Evolutionary conservation across 2,888 invertebrate genomes (phyloP).

Genomic region (Mythimna loreyi): DNA sequence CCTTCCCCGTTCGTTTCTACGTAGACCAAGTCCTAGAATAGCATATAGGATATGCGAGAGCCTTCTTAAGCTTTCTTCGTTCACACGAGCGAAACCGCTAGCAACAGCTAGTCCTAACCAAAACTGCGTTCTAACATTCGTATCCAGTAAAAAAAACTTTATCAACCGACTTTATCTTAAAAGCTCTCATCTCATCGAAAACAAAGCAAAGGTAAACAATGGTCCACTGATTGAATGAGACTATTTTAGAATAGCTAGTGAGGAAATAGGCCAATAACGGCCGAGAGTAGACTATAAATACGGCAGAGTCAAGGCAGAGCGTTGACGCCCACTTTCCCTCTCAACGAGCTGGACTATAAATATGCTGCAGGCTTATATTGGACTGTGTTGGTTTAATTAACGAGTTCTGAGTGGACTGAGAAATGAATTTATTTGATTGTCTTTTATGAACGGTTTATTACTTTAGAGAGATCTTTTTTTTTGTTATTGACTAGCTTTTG

Average conservation of each 20-base stretch:
- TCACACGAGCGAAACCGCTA: too few relatives aligned
- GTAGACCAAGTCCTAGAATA: too few relatives aligned
- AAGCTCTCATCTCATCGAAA: slow-evolving; percentile 13
- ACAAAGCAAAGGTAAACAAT: slow-evolving; percentile 47
- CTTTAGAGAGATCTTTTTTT: not conserved
- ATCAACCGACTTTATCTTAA: not conserved
- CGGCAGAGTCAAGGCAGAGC: slow-evolving; percentile 86
- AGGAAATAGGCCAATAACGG: slow-evolving; percentile 78
- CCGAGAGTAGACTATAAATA: slow-evolving; percentile 83
- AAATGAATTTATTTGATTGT: slow-evolving; percentile 9
- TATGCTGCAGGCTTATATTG: slow-evolving; percentile 65
- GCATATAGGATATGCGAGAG: too few relatives aligned
- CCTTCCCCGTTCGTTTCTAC: too few relatives aligned
- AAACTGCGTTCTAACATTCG: not conserved
- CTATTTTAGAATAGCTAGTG: slow-evolving; percentile 63
- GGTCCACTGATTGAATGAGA: slow-evolving; percentile 58
- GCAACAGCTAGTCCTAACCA: too few relatives aligned
- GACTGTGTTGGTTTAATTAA: slow-evolving; percentile 43
- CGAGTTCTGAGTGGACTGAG: slow-evolving; percentile 31
- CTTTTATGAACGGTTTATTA: not conserved
- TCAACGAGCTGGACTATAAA: slow-evolving; percentile 67
- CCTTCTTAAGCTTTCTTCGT: too few relatives aligned
- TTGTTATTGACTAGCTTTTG: too few relatives aligned
- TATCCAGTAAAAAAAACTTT: not conserved
- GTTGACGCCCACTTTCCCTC: slow-evolving; percentile 70